Conservation (phyloP, 30 jellyfish, hydroid and myxozoan species). For the Mastigias papua region DNA sequence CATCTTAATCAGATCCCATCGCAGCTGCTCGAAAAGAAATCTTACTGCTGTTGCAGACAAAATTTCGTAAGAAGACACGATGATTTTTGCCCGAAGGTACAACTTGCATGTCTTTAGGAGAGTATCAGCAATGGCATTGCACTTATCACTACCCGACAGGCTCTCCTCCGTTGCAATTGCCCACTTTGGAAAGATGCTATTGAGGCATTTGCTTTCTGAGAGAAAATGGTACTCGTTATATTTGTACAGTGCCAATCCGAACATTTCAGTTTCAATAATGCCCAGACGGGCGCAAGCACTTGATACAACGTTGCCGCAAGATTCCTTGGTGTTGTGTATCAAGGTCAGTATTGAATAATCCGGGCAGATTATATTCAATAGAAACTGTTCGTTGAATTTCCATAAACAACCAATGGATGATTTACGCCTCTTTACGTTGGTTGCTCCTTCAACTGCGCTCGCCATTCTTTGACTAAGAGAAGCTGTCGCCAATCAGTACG, state of each 20-base stretch:
- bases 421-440: constrained; percentile 27
- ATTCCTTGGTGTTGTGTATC: constrained; percentile 60
- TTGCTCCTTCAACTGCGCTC: not conserved
- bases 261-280: constrained; percentile 32
- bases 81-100: constrained; percentile 37
- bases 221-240: constrained; percentile 50
- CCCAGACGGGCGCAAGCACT: constrained; percentile 73
- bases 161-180: constrained; percentile 63
- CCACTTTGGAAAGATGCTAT: constrained; percentile 59
- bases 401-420: constrained; percentile 65
- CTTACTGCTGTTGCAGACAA: constrained; percentile 23
- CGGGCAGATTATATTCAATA: constrained; percentile 41
- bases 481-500: no score
- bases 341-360: constrained; percentile 43
- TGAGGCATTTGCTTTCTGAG: constrained; percentile 50
- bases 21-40: constrained; percentile 39
- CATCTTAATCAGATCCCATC: constrained; percentile 65
- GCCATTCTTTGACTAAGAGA: no score
- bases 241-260: constrained; percentile 44
- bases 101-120: constrained; percentile 62
- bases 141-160: constrained; percentile 32
- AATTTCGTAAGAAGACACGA: constrained; percentile 1
- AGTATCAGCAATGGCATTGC: constrained; percentile 50
- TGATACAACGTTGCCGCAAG: constrained; percentile 50
- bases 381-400: constrained; percentile 56